Base-by-base conservation (phyloP, 1,140 invertebrate species). In the Drosophila leontia region DNA sequence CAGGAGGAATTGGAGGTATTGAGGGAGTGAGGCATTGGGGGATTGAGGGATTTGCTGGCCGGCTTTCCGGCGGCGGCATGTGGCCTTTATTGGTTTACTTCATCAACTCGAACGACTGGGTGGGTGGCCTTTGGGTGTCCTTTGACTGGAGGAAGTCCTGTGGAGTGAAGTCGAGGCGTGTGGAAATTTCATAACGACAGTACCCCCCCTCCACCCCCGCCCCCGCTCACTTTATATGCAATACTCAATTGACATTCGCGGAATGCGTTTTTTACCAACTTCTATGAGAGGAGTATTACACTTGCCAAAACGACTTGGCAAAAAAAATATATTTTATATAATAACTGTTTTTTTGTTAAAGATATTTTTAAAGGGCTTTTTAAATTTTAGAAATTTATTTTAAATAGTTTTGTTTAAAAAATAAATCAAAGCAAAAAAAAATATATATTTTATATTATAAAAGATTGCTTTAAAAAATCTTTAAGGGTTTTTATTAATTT, bases 221-320 rank as follows among this genome's bases (percentile, higher is more conserved):
- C 26, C 26, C 37, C 13, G 37, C 47, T 45, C 67, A 57, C 55
- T 84, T 72, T 86, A 86, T 86, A 82, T 86, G 82, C 83, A 87
- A 87, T 87, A 87, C 82, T 86, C 83, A 86, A 86, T 86, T 87
- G 83, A 86, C 83, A 86, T 86, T 86, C 78, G 82, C 69, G 78
- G 78, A 80, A 82, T 77, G 80, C 64, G 63, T 29, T 85, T 65
- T 42, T 35, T 55, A 7, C 80, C 44, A 53, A 23, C 19, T 45
- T 3, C 1, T n/a, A 39, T 1, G 2, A 9, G 4, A 47, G 63
- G 62, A 29, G 39, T 68, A 56, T 39, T 4, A 3, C 12, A 19
- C 12, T 29, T 45, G 1, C 11, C 3, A 1, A 8, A 44, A 9
- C 11, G 3, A 67, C 15, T n/a, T 32, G 2, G 8, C 4, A 19